Base-by-base conservation (phyloP, 2,888 invertebrate genomes). In the Melanotus villosus region DNA sequence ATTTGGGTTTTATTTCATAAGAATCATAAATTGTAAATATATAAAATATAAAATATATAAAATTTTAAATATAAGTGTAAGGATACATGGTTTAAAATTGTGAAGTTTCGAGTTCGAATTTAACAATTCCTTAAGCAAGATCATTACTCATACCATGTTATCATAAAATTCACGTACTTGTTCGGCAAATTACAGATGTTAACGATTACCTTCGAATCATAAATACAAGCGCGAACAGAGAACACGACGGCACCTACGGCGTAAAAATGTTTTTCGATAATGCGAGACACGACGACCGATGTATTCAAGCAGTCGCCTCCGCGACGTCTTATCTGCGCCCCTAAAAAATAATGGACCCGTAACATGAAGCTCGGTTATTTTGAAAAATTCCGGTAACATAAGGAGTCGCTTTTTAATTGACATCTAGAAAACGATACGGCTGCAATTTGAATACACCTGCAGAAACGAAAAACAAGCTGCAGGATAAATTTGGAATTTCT, bases 131-230 rank as follows among this genome's bases (percentile, higher is more conserved):
- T 56, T 38, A 38, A 54, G 32, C 58, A 68, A 68, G 68, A 68
- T 63, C 65, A 68, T 68, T 67, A 68, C 74, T 73, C 73, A 68
- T 66, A 67, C 56, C 54, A 65, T 67, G 70, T 65, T 72, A 73
- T 68, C 72, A 60, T 72, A 73, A 75, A 72, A 69, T 71, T 73
- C 69, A 65, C 69, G 71, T 73, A 59, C 70, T 72, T 67, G 69
- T 67, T 58, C 57, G 60, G 73, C 75, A 78, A 77, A 78, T 78
- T 78, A 78, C 76, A 77, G 76, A 78, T 77, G 75, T 76, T 78
- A 73, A 73, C 77, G 77, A 77, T 78, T 77, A 75, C 76, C 75
- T 73, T 71, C 63, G 70, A 73, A 75, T 77, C 75, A 70, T 78
- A 78, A 78, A 78, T 78, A 77, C 72, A 71, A 75, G 73, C 75